A percentile compares a stretch with the other conserved stretches of the same genome.
These are phyloP conservation scores for Nomia melanderi DNA, from an alignment of 1,140 invertebrate genomes.

Conservation along the genomic window DNA sequence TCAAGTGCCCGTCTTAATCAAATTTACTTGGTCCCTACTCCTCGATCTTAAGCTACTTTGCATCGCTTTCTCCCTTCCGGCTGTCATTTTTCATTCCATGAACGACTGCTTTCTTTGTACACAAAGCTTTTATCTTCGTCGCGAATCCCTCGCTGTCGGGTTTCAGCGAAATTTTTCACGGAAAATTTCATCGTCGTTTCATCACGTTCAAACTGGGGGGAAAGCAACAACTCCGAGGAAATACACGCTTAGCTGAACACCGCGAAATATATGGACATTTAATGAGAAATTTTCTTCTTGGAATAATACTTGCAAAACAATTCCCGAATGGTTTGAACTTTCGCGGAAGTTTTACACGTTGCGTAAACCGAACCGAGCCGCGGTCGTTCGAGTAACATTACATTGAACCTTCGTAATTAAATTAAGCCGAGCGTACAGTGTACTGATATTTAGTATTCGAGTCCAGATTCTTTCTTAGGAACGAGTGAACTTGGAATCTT, in stretches of 20 bases:
- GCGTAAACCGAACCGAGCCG: not conserved
- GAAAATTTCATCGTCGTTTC: not conserved
- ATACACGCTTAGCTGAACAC: not conserved
- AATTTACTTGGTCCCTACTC: not conserved
- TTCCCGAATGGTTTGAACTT: not conserved
- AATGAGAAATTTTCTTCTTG: not conserved
- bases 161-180: not conserved
- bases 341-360: not conserved
- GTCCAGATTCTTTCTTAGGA: too few relatives aligned
- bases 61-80: not conserved
- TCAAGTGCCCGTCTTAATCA: slow-evolving; percentile 3
- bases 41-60: not conserved
- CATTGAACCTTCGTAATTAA: not conserved
- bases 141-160: not conserved
- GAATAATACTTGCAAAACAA: not conserved
- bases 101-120: not conserved
- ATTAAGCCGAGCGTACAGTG: not conserved
- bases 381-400: not conserved
- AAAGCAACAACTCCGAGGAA: not conserved
- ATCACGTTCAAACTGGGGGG: not conserved
- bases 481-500: too few relatives aligned
- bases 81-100: not conserved
- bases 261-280: not conserved
- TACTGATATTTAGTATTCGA: too few relatives aligned
- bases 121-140: not conserved